phyloP scores from a whole-genome alignment of 2,113 vertebrate genomes.

The Cyprinodon tularosa region DNA sequence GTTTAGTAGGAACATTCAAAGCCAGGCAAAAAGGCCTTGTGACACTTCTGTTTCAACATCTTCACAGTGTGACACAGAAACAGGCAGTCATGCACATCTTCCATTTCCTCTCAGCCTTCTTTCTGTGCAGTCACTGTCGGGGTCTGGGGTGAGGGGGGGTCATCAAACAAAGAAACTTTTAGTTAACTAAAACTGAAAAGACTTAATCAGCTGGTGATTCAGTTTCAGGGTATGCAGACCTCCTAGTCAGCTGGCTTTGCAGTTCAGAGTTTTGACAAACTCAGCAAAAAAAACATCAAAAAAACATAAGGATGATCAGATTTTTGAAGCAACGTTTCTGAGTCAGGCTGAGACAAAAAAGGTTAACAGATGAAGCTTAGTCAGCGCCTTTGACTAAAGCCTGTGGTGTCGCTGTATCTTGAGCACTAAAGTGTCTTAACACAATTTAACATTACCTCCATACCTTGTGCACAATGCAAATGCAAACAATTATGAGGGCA shows the following conservation, averaged over 20 bases:
- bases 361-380: background rate
- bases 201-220: slow-evolving; percentile 70
- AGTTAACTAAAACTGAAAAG: slow-evolving; percentile 55
- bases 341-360: slow-evolving; percentile 33
- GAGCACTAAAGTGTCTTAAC: slow-evolving; percentile 14
- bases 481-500: background rate
- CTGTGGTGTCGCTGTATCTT: background rate
- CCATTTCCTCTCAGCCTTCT: slow-evolving; percentile 28
- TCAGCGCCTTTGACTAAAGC: slow-evolving; percentile 7
- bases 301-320: background rate
- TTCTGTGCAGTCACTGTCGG: slow-evolving; percentile 27
- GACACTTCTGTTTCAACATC: slow-evolving; percentile 63
- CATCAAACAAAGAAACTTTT: slow-evolving; percentile 56
- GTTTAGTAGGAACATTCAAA: slow-evolving; percentile 46
- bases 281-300: slow-evolving; percentile 59
- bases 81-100: background rate
- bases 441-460: background rate
- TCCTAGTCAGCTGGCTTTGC: slow-evolving; percentile 55
- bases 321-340: slow-evolving; percentile 15
- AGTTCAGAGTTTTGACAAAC: slow-evolving; percentile 39
- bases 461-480: background rate
- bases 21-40: slow-evolving; percentile 58
- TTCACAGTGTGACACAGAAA: slow-evolving; percentile 44
- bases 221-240: slow-evolving; percentile 47
- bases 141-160: slow-evolving; percentile 32